These are phyloP conservation scores for Pithys albifrons DNA, from an alignment of 2,113 vertebrate species.

Conservation along the genomic window DNA sequence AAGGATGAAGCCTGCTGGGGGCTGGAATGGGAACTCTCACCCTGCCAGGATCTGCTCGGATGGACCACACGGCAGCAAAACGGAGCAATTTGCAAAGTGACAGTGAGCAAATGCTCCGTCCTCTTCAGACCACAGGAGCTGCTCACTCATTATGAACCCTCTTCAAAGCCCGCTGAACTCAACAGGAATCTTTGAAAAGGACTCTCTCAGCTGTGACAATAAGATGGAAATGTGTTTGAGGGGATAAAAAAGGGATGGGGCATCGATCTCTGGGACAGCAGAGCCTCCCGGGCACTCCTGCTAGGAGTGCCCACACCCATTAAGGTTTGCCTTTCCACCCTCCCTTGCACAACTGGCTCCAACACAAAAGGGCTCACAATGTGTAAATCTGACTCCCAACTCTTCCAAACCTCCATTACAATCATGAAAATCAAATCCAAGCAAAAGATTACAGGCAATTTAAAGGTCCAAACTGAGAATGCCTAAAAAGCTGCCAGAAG, in stretches of 20 bases:
- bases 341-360: not conserved
- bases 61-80: fast-evolving
- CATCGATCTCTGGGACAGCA: not conserved
- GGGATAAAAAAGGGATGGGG: not conserved
- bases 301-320: not conserved
- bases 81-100: not conserved
- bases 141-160: slow-evolving; percentile 17
- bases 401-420: not conserved
- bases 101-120: not conserved
- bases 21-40: not conserved
- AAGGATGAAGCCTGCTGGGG: not conserved
- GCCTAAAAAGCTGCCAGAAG: not conserved
- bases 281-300: not conserved
- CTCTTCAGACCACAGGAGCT: slow-evolving; percentile 20
- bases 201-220: not conserved
- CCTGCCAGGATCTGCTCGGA: fast-evolving
- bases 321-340: not conserved
- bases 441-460: not conserved
- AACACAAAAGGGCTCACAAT: not conserved
- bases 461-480: not conserved
- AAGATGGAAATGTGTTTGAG: not conserved
- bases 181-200: slow-evolving; percentile 5
- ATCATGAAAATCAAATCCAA: not conserved
- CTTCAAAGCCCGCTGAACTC: slow-evolving; percentile 34
- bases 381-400: not conserved